A percentile compares a stretch with the other conserved stretches of the same genome.
phyloP scores from a whole-genome alignment of 2,888 invertebrate species.

The Agonopterix arenella region DNA sequence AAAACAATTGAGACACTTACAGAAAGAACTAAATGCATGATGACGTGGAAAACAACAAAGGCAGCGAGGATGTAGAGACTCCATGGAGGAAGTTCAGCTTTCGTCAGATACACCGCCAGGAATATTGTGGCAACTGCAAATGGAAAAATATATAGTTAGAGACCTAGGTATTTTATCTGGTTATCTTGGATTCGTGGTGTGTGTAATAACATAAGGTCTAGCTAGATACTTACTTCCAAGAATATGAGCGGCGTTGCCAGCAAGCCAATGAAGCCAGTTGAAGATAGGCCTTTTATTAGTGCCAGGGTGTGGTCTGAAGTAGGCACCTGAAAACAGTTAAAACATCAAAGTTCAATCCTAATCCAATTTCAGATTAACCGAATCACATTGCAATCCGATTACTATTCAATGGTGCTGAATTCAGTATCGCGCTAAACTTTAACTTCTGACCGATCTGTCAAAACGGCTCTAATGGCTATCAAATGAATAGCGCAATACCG shows the following conservation, averaged over 20 bases:
- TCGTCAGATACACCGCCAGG: slow-evolving; percentile 90
- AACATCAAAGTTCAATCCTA: no score
- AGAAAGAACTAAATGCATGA: slow-evolving; percentile 90
- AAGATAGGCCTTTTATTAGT: slow-evolving; percentile 87
- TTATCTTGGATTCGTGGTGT: no score
- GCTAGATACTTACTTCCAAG: slow-evolving; percentile 84
- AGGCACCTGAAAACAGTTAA: slow-evolving; percentile 76
- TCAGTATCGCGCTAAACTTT: no score
- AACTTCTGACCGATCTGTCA: no score
- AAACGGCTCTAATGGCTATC: no score
- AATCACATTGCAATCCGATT: no score
- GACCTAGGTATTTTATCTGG: no score
- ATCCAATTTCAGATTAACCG: no score
- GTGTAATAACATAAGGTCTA: no score
- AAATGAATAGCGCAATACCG: no score
- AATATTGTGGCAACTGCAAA: slow-evolving; percentile 92
- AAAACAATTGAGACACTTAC: slow-evolving; percentile 77
- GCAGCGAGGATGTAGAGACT: slow-evolving; percentile 92
- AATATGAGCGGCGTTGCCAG: slow-evolving; percentile 92
- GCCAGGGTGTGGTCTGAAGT: slow-evolving; percentile 90
- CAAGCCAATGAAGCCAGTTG: slow-evolving; percentile 95
- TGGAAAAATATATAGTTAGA: neutral
- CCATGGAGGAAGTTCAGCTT: slow-evolving; percentile 92
- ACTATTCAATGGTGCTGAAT: no score
- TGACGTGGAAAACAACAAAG: slow-evolving; percentile 92